A percentile compares a stretch with the other conserved stretches of the same genome.
phyloP scores from a whole-genome alignment of 2,888 invertebrate genomes.

The Sericinus montela region DNA sequence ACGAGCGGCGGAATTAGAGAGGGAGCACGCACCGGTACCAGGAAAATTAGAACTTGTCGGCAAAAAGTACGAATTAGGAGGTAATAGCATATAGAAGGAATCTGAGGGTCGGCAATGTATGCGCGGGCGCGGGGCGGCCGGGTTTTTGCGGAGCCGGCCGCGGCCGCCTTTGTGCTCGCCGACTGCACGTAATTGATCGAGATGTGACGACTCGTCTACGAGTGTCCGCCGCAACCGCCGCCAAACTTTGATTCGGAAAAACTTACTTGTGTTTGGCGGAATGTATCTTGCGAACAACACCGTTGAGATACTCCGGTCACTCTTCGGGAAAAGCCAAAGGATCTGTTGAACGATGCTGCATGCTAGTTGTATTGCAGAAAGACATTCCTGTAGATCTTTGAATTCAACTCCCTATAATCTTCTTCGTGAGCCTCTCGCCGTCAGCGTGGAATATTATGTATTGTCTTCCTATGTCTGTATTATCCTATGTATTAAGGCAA shows the following conservation, averaged over 20 bases:
- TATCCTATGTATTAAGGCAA: too few species aligned
- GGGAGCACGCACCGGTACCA: background rate
- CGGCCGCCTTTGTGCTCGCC: conserved; percentile 8
- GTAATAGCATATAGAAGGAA: conserved; percentile 16
- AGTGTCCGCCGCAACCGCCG: conserved; percentile 15
- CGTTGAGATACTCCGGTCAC: too few species aligned
- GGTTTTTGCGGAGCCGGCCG: conserved; percentile 11
- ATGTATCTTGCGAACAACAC: too few species aligned
- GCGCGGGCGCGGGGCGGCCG: background rate
- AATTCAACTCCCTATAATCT: too few species aligned
- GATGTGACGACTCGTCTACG: conserved; percentile 2
- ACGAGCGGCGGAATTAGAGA: background rate
- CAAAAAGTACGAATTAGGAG: conserved; percentile 17
- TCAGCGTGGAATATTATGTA: too few species aligned
- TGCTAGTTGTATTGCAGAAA: too few species aligned
- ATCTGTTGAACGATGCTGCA: too few species aligned
- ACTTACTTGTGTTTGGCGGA: too few species aligned
- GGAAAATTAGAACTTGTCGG: conserved; percentile 8
- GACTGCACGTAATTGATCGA: conserved; percentile 8
- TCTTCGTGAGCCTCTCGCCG: too few species aligned
- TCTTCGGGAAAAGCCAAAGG: too few species aligned
- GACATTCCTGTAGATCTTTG: too few species aligned
- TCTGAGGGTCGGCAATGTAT: background rate
- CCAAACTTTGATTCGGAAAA: conserved; percentile 10
- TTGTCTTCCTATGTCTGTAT: too few species aligned